Evolutionary conservation across 1,140 invertebrate species (phyloP).

Genomic region (Neodiprion fabricii): DNA sequence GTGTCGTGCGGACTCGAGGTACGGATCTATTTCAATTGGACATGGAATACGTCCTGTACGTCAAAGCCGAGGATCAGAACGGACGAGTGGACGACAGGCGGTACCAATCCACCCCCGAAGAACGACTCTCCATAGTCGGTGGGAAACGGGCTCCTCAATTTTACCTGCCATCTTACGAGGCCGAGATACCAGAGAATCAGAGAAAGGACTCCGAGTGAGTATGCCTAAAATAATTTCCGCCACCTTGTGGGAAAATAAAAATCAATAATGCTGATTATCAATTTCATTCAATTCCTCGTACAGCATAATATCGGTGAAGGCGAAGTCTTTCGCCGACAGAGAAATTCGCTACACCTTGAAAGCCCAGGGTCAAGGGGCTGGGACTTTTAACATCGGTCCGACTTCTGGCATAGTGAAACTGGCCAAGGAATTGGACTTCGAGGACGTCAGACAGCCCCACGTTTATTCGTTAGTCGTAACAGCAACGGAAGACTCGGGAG

Average conservation of each 20-base stretch:
- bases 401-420: slow-evolving; percentile 93
- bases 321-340: slow-evolving; percentile 93
- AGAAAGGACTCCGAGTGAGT: slow-evolving; percentile 95
- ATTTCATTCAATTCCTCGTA: slow-evolving; percentile 50
- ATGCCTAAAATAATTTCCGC: background rate
- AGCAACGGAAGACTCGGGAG: slow-evolving; percentile 94
- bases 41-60: slow-evolving; percentile 95
- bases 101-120: slow-evolving; percentile 90
- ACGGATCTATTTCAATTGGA: slow-evolving; percentile 92
- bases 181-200: slow-evolving; percentile 94
- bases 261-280: background rate
- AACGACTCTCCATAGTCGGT: slow-evolving; percentile 89
- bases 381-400: slow-evolving; percentile 94
- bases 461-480: slow-evolving; percentile 91
- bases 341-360: slow-evolving; percentile 94
- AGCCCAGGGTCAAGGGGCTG: slow-evolving; percentile 91
- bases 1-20: slow-evolving; percentile 90
- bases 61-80: slow-evolving; percentile 95
- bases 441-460: slow-evolving; percentile 91
- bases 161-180: slow-evolving; percentile 91
- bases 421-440: slow-evolving; percentile 94
- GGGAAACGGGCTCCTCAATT: slow-evolving; percentile 94
- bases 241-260: background rate
- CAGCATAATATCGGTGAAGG: slow-evolving; percentile 95
- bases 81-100: slow-evolving; percentile 86